Evolutionary conservation across 2,113 vertebrate species (phyloP).

Genomic region (Vulpes lagopus): DNA sequence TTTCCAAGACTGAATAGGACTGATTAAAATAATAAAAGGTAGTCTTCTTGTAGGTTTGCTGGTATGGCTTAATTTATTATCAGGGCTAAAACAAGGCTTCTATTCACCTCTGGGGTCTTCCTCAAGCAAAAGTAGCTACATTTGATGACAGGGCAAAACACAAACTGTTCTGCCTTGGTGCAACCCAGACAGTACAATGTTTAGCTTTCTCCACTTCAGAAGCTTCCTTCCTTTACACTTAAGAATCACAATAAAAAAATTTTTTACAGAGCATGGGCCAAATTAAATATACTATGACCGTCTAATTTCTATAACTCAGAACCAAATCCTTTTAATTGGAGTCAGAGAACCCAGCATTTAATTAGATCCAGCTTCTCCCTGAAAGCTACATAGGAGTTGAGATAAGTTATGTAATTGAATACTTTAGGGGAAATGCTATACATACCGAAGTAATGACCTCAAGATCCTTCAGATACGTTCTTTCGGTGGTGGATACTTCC

Average conservation of each 20-base stretch:
- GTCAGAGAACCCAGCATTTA: neutral
- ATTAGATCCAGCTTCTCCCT: conserved; percentile 4
- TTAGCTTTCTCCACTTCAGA: conserved; percentile 7
- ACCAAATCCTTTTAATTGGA: conserved; percentile 39
- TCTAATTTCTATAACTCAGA: conserved; percentile 51
- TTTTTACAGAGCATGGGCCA: neutral
- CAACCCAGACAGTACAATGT: rapidly evolving
- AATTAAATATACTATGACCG: conserved; percentile 66
- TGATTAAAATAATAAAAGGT: neutral
- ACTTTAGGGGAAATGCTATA: neutral
- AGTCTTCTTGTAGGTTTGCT: neutral
- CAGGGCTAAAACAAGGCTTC: neutral
- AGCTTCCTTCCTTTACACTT: conserved; percentile 42
- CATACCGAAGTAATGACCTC: conserved; percentile 97
- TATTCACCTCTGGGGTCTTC: neutral
- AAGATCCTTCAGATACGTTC: conserved; percentile 97
- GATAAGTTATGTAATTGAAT: neutral
- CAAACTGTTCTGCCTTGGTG: neutral
- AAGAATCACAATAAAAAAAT: conserved; percentile 68
- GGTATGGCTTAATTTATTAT: neutral
- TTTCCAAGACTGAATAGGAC: neutral
- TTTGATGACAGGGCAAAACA: neutral
- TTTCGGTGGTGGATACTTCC: conserved; percentile 95
- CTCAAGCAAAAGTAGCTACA: neutral
- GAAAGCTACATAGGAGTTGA: conserved; percentile 1